Evolutionary conservation across 2,888 invertebrate species (phyloP).

Genomic region (Stenchaetothrips biformis): DNA sequence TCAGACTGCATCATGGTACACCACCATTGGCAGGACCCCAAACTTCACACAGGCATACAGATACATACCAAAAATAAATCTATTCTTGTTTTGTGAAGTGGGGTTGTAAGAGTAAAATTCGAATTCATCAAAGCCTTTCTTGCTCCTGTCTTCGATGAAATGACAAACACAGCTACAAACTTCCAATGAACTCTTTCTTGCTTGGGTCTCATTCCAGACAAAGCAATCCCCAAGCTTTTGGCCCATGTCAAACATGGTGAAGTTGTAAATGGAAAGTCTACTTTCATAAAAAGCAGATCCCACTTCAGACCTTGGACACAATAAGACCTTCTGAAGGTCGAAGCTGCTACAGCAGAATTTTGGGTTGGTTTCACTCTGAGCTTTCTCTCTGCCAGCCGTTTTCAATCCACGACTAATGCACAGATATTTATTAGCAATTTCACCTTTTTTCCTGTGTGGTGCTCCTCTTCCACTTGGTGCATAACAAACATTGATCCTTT

Average conservation of each 20-base stretch:
- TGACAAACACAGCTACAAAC: no score
- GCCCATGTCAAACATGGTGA: neutral
- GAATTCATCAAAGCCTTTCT: neutral
- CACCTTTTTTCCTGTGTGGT: neutral
- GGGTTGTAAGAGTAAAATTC: neutral
- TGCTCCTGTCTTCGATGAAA: no score
- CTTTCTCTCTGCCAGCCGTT: neutral
- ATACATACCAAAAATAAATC: neutral
- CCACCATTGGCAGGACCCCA: no score
- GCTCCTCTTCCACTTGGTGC: neutral
- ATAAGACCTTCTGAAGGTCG: neutral
- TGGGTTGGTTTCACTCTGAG: neutral
- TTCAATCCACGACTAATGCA: neutral
- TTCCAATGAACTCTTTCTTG: neutral
- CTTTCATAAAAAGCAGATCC: no score
- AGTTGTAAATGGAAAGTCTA: no score
- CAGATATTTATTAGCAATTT: neutral
- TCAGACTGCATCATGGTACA: no score
- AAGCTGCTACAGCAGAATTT: neutral
- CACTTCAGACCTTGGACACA: no score
- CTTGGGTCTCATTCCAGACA: neutral
- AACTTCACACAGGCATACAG: neutral
- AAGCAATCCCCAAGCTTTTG: neutral
- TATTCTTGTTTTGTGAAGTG: neutral
- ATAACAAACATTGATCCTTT: neutral